A percentile compares a stretch with the other conserved stretches of the same genome.
Evolutionary conservation across 2,797 vertebrate species (phyloP).

Genomic region (Erithacus rubecula): DNA sequence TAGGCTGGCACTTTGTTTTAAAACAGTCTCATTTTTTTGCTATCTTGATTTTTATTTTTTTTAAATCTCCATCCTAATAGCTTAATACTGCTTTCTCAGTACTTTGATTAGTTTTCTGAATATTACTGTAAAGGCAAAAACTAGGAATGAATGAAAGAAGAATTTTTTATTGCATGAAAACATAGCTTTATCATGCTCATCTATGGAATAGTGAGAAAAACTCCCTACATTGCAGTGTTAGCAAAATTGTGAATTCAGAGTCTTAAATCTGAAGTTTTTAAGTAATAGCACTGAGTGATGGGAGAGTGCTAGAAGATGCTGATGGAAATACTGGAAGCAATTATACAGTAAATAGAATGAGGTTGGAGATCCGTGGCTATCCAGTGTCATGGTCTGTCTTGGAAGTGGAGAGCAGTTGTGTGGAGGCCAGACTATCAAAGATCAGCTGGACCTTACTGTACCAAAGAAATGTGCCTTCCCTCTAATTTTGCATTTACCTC

Average conservation of each 20-base stretch:
- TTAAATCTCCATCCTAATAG: neutral
- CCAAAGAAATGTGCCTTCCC: neutral
- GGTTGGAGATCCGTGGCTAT: neutral
- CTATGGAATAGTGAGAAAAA: neutral
- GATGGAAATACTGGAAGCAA: neutral
- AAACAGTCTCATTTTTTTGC: neutral
- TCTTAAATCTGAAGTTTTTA: neutral
- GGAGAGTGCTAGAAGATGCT: neutral
- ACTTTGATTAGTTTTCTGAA: neutral
- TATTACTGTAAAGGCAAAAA: neutral
- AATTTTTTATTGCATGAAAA: neutral
- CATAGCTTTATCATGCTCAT: neutral
- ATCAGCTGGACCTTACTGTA: neutral
- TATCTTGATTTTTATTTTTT: neutral
- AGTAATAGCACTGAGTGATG: neutral
- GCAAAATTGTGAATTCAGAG: neutral
- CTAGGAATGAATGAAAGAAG: neutral
- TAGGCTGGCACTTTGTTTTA: neutral
- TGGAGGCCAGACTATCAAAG: accelerated
- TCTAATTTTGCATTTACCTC: neutral
- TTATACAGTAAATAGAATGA: neutral
- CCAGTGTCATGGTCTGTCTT: neutral
- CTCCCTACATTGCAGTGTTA: accelerated
- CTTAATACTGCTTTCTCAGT: neutral
- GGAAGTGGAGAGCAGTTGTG: neutral